Base-by-base conservation (phyloP, 2,113 vertebrate genomes). In the Coreoperca whiteheadi region DNA sequence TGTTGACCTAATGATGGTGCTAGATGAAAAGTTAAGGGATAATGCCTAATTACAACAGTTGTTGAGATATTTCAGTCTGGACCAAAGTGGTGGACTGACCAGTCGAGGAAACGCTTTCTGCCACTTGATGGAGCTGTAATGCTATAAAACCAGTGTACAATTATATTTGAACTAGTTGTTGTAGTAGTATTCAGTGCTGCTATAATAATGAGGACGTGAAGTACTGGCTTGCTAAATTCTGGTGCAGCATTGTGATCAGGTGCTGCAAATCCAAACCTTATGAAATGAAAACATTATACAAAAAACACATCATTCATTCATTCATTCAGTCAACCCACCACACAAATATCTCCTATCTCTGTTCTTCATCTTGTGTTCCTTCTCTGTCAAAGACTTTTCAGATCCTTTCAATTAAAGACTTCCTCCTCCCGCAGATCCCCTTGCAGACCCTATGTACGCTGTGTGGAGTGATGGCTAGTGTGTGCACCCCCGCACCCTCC, bases 331-430 rank as follows among this genome's bases (percentile, higher is more conserved):
- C 30, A 57, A 43, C 61, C 74, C 78, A 60, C 4, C 23, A 4
- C 1, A 2, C 20, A 59, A 7, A 68, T 59, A 66, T 71, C 15
- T 43, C 57, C 61, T 54, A 84, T 91, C 87, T 86, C 71, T 77
- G 56, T 60, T 70, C 30, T 53, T 78, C 68, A 74, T 85, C 73
- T 72, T 63, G 63, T 84, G 53, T 28, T 63, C 53, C 64, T 69
- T 83, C 63, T 51, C 70, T 72, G 79, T 84, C 77, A 81, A 59
- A 82, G 56, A 86, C 87, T 81, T 89, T 88, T 93, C 82, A 91
- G 81, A 89, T 87, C 87, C 83, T 92, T 93, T 77, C 77, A 92
- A 91, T 94, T 88, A 90, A 93, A 90, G 82, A 91, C 91, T 91
- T 90, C 82, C 91, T 90, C 74, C 74, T 83, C 61, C 78, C 68